Percentiles rank a stretch among this genome's conserved stretches.
Evolutionary conservation across 2,113 vertebrate genomes (phyloP).

Genomic region (Pelecanus crispus): DNA sequence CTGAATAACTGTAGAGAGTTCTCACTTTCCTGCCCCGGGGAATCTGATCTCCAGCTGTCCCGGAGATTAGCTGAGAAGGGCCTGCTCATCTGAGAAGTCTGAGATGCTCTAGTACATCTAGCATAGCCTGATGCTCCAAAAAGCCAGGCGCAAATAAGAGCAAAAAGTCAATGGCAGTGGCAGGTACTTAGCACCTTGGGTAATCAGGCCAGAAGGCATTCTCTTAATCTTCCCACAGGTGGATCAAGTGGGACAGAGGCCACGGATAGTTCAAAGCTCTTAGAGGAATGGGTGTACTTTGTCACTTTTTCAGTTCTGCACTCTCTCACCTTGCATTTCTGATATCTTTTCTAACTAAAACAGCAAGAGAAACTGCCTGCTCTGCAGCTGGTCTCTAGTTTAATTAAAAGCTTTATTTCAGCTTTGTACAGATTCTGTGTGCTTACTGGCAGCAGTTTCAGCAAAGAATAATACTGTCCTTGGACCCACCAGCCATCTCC

Average conservation of each 20-base stretch:
- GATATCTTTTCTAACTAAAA: not conserved
- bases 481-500: not conserved
- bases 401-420: conserved; percentile 33
- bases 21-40: not conserved
- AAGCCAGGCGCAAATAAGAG: fast-evolving
- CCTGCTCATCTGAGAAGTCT: not conserved
- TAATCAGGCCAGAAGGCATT: not conserved
- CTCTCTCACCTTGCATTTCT: not conserved
- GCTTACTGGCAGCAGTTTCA: not conserved
- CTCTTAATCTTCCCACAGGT: not conserved
- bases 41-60: not conserved
- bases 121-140: not conserved
- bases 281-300: not conserved
- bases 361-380: not conserved
- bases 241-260: not conserved
- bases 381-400: not conserved
- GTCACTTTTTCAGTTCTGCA: not conserved
- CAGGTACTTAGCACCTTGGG: not conserved
- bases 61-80: not conserved
- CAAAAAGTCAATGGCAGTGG: not conserved
- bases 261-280: not conserved
- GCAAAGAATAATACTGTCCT: not conserved
- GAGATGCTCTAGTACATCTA: not conserved
- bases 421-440: not conserved
- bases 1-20: not conserved